A percentile compares a stretch with the other conserved stretches of the same genome.
Evolutionary conservation across 2,113 vertebrate genomes (phyloP).

Genomic region (Chaenogobius annularis): DNA sequence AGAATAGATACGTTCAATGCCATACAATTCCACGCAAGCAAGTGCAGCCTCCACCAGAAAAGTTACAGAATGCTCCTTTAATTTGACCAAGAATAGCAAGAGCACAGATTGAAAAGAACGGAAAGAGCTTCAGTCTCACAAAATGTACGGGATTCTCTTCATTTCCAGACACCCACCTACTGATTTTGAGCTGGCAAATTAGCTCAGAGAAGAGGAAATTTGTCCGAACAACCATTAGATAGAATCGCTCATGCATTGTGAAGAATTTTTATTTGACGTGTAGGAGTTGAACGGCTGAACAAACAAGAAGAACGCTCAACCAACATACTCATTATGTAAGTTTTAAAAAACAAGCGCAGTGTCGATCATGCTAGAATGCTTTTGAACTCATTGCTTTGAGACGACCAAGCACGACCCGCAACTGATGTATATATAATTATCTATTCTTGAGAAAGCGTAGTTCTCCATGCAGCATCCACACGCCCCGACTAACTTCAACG

Average conservation of each 20-base stretch:
- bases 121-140: neutral
- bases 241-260: neutral
- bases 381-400: conserved; percentile 30
- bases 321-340: neutral
- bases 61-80: neutral
- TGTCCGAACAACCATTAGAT: neutral
- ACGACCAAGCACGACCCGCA: conserved; percentile 32
- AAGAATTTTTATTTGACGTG: neutral
- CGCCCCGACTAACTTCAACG: conserved; percentile 1
- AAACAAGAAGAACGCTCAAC: neutral
- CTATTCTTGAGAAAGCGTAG: conserved; percentile 18
- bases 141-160: neutral
- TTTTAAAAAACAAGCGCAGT: conserved; percentile 21
- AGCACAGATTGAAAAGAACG: too few relatives aligned
- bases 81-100: neutral
- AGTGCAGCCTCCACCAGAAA: too few relatives aligned
- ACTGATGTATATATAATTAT: conserved; percentile 48
- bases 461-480: conserved; percentile 16
- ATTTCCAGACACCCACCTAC: neutral
- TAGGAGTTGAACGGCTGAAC: neutral
- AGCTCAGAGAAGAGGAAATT: neutral
- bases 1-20: too few relatives aligned
- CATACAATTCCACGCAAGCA: too few relatives aligned
- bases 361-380: conserved; percentile 19
- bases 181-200: neutral